Conservation (phyloP, 2,888 invertebrate species). For the Tetragnatha montana region DNA sequence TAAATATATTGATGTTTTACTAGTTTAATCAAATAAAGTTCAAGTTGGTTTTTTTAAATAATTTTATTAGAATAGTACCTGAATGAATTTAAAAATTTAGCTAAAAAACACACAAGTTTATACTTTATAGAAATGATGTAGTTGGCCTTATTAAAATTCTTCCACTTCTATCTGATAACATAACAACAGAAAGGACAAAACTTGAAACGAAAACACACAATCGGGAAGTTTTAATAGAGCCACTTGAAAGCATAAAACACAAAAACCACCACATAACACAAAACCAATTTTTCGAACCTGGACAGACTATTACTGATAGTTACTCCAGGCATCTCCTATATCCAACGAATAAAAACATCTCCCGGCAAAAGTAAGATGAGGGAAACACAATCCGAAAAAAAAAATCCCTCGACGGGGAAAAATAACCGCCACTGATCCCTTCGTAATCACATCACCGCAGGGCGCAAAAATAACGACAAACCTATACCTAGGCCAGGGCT, state of each 20-base stretch:
- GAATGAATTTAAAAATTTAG: too few relatives aligned
- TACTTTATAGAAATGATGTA: too few relatives aligned
- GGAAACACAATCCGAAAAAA: conserved; percentile 4
- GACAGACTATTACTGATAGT: conserved; percentile 34
- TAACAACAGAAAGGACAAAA: not conserved
- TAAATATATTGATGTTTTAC: too few relatives aligned
- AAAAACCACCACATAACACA: not conserved
- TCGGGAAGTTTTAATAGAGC: too few relatives aligned
- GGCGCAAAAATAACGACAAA: not conserved
- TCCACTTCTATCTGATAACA: not conserved
- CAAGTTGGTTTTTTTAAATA: too few relatives aligned
- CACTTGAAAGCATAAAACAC: not conserved
- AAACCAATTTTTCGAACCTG: not conserved
- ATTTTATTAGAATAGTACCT: too few relatives aligned
- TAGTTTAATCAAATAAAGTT: too few relatives aligned
- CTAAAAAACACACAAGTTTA: too few relatives aligned
- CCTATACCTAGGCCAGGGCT: not conserved
- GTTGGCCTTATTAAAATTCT: too few relatives aligned
- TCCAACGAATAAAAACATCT: conserved; percentile 7
- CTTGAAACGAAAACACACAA: not conserved
- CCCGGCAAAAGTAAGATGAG: not conserved
- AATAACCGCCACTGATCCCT: conserved; percentile 39
- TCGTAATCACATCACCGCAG: conserved; percentile 40
- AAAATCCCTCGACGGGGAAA: conserved; percentile 3
- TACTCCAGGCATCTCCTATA: conserved; percentile 22